A percentile compares a stretch with the other conserved stretches of the same genome.
phyloP scores from a whole-genome alignment of 2,113 vertebrate species.

The Enhydra lutris region DNA sequence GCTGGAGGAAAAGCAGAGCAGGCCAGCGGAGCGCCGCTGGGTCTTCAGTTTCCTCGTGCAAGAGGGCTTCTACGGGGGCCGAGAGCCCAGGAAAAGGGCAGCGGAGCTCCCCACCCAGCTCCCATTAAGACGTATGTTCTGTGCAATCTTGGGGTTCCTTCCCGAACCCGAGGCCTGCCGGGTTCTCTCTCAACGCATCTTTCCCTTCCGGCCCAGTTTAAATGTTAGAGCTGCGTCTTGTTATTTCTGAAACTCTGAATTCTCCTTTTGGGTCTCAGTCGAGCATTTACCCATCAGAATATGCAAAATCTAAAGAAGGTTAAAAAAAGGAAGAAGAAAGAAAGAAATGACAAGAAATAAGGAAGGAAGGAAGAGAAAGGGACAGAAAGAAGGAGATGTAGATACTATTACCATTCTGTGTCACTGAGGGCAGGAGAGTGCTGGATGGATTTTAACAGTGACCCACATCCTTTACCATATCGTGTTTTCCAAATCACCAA shows the following conservation, averaged over 20 bases:
- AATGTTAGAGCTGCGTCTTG: not conserved
- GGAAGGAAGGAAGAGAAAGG: too few species aligned
- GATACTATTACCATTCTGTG: fast-evolving
- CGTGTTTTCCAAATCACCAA: fast-evolving
- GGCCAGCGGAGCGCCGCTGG: fast-evolving
- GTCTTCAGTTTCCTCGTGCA: fast-evolving
- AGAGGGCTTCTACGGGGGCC: too few species aligned
- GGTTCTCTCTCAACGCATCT: too few species aligned
- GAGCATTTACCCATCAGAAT: not conserved
- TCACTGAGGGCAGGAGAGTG: fast-evolving
- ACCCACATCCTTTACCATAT: fast-evolving
- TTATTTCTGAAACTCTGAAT: too few species aligned
- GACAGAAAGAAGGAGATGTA: fast-evolving
- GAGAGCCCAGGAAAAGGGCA: fast-evolving
- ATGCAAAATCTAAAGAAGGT: not conserved
- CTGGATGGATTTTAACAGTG: fast-evolving
- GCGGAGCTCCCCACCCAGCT: fast-evolving
- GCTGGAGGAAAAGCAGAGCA: not conserved
- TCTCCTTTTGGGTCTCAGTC: not conserved
- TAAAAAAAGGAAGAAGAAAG: not conserved
- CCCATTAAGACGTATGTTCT: fast-evolving
- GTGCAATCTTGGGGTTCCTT: fast-evolving
- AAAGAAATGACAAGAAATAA: not conserved
- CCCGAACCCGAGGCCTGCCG: fast-evolving
- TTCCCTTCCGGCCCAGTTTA: not conserved